Conservation (phyloP, 1,140 invertebrate genomes). For the Bombus huntii region DNA sequence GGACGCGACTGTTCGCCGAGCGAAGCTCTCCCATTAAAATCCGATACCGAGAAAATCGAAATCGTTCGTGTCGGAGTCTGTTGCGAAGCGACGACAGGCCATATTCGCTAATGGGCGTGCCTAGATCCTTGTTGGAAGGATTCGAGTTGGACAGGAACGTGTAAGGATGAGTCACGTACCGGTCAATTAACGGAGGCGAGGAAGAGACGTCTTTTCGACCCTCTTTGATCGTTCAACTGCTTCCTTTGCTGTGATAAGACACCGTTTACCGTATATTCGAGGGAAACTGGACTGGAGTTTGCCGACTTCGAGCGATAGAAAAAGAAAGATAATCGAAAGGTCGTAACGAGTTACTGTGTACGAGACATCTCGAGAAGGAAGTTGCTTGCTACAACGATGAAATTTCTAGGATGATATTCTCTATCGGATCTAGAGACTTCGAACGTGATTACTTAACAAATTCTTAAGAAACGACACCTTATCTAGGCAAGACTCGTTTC, state of each 20-base stretch:
- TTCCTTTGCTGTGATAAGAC: constrained; percentile 1
- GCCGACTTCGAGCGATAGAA: neutral
- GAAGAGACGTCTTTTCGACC: neutral
- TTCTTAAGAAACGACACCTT: constrained; percentile 22
- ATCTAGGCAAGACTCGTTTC: constrained; percentile 17
- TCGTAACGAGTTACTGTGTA: neutral
- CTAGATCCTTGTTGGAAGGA: neutral
- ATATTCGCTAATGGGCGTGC: constrained; percentile 18
- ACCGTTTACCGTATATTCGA: neutral
- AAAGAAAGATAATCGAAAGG: neutral
- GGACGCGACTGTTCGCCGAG: constrained; percentile 16
- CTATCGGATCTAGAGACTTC: neutral
- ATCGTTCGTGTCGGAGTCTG: neutral
- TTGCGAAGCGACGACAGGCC: neutral
- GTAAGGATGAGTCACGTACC: neutral
- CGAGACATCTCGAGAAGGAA: neutral
- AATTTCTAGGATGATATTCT: neutral
- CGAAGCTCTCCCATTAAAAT: constrained; percentile 20
- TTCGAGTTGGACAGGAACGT: neutral
- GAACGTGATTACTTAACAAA: constrained; percentile 28
- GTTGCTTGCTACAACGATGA: neutral
- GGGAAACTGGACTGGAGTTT: neutral
- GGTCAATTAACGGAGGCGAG: constrained; percentile 38
- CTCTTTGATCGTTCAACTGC: neutral
- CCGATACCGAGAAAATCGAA: neutral